Percentiles rank a stretch among this genome's conserved stretches.
phyloP scores from a whole-genome alignment of 1,140 invertebrate genomes.

The Apis mellifera region Amel_HAv3.1 CM009945.2:6111501-6112000 shows the following conservation, averaged over 20 bases:
- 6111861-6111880: no score
- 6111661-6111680: neutral
- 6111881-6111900: no score
- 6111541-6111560: constrained; percentile 61
- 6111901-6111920: no score
- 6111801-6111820: no score
- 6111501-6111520: constrained; percentile 43
- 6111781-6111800: no score
- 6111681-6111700: constrained; percentile 39
- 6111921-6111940: no score
- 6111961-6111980: no score
- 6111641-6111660: constrained; percentile 43
- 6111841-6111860: no score
- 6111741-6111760: neutral
- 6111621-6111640: constrained; percentile 44
- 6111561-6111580: neutral
- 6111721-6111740: neutral
- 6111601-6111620: constrained; percentile 30
- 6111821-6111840: no score
- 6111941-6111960: no score
- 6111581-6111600: neutral
- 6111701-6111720: constrained; percentile 5
- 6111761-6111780: neutral
- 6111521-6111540: constrained; percentile 59
- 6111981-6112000: no score